phyloP scores from a whole-genome alignment of 2,888 invertebrate species.

The Aproaerema taeniolella region DNA sequence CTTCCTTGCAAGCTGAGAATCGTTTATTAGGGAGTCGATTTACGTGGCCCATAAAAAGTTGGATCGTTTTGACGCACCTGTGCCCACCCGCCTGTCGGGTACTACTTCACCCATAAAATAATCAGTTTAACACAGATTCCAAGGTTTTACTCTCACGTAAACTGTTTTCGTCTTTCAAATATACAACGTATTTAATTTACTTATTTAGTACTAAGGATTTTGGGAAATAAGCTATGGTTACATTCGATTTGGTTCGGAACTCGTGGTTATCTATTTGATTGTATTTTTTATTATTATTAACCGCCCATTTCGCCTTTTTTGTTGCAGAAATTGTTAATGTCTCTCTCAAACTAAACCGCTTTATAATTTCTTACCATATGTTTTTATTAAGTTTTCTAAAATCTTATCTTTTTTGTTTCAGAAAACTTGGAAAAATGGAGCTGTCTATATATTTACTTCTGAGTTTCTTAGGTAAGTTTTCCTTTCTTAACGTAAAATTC shows the following conservation, averaged over 20 bases:
- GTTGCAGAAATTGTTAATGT: too few relatives aligned
- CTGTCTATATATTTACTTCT: constrained; percentile 66
- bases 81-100: constrained; percentile 20
- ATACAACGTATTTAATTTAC: too few relatives aligned
- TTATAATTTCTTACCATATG: too few relatives aligned
- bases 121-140: too few relatives aligned
- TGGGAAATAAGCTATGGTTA: too few relatives aligned
- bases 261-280: too few relatives aligned
- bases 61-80: constrained; percentile 36
- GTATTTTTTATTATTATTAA: too few relatives aligned
- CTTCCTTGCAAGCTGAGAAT: constrained; percentile 23
- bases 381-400: too few relatives aligned
- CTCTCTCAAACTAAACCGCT: too few relatives aligned
- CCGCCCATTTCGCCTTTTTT: too few relatives aligned
- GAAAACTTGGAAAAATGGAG: constrained; percentile 66
- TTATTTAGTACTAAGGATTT: too few relatives aligned
- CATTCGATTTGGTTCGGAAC: too few relatives aligned
- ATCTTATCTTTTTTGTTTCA: constrained; percentile 49
- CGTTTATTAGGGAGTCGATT: constrained; percentile 36
- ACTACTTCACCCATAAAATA: constrained; percentile 26
- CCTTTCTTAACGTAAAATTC: constrained; percentile 1
- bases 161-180: constrained; percentile 8
- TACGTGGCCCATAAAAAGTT: constrained; percentile 42
- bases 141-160: constrained; percentile 17
- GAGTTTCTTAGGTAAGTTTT: constrained; percentile 69